phyloP scores from a whole-genome alignment of 2,888 invertebrate species.

The Orthosia incerta region DNA sequence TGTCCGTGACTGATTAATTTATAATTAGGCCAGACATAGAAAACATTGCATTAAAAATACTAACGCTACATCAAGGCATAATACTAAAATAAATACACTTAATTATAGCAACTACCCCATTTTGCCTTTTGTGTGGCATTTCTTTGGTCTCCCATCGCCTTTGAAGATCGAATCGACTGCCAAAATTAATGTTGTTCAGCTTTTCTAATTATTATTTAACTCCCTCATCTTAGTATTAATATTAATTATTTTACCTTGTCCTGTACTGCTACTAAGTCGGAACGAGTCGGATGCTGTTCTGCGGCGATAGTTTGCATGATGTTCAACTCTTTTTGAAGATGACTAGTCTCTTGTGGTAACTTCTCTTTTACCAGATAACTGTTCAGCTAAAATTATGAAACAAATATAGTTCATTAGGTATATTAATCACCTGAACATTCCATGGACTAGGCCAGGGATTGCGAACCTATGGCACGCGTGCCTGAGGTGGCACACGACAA shows the following conservation, averaged over 20 bases:
- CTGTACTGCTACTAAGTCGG: constrained; percentile 92
- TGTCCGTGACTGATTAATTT: not conserved
- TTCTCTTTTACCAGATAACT: constrained; percentile 95
- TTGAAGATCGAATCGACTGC: constrained; percentile 21
- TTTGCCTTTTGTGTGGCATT: constrained; percentile 13
- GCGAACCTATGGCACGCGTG: no score
- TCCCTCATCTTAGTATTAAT: constrained; percentile 14
- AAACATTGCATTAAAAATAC: not conserved
- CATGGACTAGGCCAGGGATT: no score
- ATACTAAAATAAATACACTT: constrained; percentile 10
- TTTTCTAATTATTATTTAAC: constrained; percentile 7
- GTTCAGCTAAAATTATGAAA: constrained; percentile 87
- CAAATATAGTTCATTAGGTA: not conserved
- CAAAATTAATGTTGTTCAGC: constrained; percentile 20
- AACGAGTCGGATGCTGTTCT: constrained; percentile 92
- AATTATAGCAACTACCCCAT: constrained; percentile 8
- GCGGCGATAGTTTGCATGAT: constrained; percentile 93
- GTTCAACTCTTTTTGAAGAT: constrained; percentile 92
- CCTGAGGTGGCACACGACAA: no score
- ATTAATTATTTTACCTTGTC: constrained; percentile 88
- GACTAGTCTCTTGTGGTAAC: constrained; percentile 93
- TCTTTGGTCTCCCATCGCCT: constrained; percentile 13
- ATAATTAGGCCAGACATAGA: no score
- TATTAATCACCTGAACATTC: not conserved
- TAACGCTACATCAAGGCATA: not conserved